phyloP scores from a whole-genome alignment of 2,888 invertebrate genomes.

The Sussaba pulchella region DNA sequence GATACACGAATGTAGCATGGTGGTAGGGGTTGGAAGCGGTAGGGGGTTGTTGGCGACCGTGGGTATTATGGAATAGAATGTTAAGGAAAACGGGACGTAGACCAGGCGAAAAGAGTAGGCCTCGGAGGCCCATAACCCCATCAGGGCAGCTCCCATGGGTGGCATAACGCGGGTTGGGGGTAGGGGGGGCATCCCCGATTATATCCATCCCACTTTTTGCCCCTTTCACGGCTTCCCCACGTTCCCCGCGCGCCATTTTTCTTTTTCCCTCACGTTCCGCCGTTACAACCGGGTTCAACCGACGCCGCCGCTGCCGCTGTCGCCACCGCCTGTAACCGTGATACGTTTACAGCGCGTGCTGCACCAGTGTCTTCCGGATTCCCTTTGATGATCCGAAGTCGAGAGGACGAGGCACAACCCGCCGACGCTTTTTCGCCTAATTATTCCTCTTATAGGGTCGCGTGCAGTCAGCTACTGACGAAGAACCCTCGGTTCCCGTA shows the following conservation, averaged over 20 bases:
- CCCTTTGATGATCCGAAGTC: constrained; percentile 66
- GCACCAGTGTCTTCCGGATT: constrained; percentile 67
- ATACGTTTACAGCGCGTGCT: constrained; percentile 45
- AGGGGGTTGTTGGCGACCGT: constrained; percentile 56
- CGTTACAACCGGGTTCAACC: constrained; percentile 37
- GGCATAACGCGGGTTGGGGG: constrained; percentile 79
- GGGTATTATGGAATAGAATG: constrained; percentile 83
- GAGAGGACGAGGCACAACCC: constrained; percentile 34
- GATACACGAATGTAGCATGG: not conserved
- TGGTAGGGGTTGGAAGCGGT: not conserved
- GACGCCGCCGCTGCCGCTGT: too few species aligned
- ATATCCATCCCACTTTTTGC: constrained; percentile 62
- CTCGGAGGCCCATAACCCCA: constrained; percentile 87
- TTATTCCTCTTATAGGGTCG: constrained; percentile 66
- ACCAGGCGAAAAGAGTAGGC: constrained; percentile 83
- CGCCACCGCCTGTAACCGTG: constrained; percentile 4
- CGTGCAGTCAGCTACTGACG: constrained; percentile 40
- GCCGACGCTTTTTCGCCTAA: constrained; percentile 66
- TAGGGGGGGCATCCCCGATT: constrained; percentile 68
- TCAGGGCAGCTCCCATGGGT: constrained; percentile 84
- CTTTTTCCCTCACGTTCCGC: constrained; percentile 47
- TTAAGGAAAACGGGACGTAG: constrained; percentile 81
- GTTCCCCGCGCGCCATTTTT: constrained; percentile 45
- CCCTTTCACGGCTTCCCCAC: constrained; percentile 55
- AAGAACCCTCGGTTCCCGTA: constrained; percentile 33